phyloP scores from a whole-genome alignment of 2,888 invertebrate genomes.

The Tetragnatha montana region DNA sequence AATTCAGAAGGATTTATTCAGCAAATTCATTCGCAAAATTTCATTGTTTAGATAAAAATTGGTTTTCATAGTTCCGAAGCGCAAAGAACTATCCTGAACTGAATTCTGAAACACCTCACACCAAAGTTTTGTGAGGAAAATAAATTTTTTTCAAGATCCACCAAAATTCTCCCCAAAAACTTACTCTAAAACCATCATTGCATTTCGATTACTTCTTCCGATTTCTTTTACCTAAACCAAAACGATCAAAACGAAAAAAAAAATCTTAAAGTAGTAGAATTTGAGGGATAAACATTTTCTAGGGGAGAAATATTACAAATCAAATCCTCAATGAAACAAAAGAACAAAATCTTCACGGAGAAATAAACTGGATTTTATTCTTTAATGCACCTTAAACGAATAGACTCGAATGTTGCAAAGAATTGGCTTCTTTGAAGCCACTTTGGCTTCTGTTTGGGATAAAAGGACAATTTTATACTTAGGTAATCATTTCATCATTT shows the following conservation, averaged over 20 bases:
- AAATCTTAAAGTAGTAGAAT: background rate
- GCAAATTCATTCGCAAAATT: no score
- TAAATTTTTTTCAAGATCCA: conserved; percentile 8
- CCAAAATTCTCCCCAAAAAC: conserved; percentile 2
- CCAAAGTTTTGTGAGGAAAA: background rate
- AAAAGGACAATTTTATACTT: background rate
- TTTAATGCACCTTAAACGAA: conserved; percentile 29
- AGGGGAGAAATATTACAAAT: conserved; percentile 20
- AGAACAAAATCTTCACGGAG: background rate
- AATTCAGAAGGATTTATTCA: no score
- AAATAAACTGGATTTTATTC: conserved; percentile 23
- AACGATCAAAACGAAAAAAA: background rate
- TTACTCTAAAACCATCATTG: conserved; percentile 16
- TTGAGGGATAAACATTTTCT: background rate
- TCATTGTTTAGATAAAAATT: no score
- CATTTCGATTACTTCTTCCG: conserved; percentile 24
- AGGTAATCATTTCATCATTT: background rate
- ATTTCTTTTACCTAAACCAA: background rate
- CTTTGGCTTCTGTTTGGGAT: background rate
- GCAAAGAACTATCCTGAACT: no score
- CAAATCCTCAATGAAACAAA: conserved; percentile 7
- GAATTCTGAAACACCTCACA: background rate
- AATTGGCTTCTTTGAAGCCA: background rate
- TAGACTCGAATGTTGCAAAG: background rate
- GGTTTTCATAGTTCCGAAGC: no score